phyloP scores from a whole-genome alignment of 2,797 vertebrate genomes.

The Monodelphis domestica region DNA sequence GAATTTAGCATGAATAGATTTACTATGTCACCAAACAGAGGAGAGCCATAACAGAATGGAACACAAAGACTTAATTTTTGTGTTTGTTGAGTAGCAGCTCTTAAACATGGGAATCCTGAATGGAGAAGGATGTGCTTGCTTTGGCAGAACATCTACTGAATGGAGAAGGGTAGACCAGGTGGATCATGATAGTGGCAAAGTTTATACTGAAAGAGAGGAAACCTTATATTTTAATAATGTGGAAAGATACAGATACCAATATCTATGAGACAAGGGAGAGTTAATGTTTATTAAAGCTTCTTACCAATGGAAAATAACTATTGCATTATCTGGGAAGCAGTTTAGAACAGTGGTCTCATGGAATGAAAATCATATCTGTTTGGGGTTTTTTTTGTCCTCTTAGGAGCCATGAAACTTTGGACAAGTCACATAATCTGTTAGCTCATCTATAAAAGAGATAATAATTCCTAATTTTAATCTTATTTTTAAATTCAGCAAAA shows the following conservation, averaged over 20 bases:
- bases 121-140: no score
- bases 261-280: background rate
- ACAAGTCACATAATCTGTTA: background rate
- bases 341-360: background rate
- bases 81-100: background rate
- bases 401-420: background rate
- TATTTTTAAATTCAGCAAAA: background rate
- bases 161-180: background rate
- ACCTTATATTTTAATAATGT: no score
- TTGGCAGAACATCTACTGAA: no score
- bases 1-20: background rate
- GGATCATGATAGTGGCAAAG: background rate
- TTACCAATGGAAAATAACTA: background rate
- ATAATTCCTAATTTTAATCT: background rate
- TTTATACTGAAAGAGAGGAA: background rate
- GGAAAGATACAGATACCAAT: background rate
- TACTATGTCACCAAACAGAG: background rate
- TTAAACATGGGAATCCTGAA: background rate
- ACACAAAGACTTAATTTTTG: background rate
- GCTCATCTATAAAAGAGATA: background rate
- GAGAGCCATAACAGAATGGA: background rate
- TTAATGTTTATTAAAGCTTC: conserved; percentile 31
- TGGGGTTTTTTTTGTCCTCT: background rate
- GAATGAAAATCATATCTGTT: background rate
- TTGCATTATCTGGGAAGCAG: background rate